Evolutionary conservation across 2,888 invertebrate species (phyloP).

Genomic region (Spatulosminthurus flaviceps): DNA sequence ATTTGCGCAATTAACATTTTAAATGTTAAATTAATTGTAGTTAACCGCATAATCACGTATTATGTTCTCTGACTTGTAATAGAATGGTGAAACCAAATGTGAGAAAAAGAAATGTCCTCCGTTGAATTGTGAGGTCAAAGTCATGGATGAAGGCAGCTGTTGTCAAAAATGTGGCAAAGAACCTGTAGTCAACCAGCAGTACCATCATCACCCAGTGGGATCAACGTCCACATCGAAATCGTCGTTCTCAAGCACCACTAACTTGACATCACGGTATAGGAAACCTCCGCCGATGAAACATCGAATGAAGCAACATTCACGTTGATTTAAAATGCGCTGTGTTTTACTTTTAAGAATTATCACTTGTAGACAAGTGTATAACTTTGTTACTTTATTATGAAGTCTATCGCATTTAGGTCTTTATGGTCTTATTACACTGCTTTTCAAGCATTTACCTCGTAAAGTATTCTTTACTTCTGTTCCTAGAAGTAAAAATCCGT

Average conservation of each 20-base stretch:
- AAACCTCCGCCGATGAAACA: constrained; percentile 59
- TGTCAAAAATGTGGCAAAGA: constrained; percentile 64
- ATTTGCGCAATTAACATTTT: no score
- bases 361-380: no score
- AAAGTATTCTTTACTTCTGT: no score
- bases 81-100: constrained; percentile 85
- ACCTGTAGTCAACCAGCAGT: constrained; percentile 19
- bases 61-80: constrained; percentile 47
- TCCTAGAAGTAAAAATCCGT: no score
- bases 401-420: no score
- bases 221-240: constrained; percentile 49
- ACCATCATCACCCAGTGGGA: not conserved
- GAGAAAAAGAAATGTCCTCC: constrained; percentile 82
- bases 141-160: constrained; percentile 67
- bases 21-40: constrained; percentile 32
- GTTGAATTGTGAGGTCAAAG: constrained; percentile 71
- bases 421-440: no score
- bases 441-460: no score
- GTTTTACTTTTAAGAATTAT: no score
- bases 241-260: constrained; percentile 43
- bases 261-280: constrained; percentile 54
- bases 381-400: no score
- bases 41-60: constrained; percentile 17
- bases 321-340: not conserved
- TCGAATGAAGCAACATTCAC: constrained; percentile 53